These are phyloP conservation scores for Rhombomys opimus DNA, from an alignment of 2,113 vertebrate species.

Conservation along the genomic window DNA sequence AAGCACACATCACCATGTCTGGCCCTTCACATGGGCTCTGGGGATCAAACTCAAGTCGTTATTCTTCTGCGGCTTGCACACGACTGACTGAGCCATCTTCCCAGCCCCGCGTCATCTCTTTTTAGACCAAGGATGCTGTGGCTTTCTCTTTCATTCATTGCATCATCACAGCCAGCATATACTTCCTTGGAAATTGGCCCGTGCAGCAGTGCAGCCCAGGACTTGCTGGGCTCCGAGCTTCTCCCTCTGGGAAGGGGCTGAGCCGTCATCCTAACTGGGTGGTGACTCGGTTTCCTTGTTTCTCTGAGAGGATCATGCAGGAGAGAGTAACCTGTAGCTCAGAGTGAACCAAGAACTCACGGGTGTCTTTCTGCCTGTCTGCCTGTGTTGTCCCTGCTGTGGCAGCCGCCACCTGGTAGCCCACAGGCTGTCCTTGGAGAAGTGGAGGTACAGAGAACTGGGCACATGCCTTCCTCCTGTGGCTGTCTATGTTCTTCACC, in stretches of 20 bases:
- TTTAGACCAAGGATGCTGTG: accelerated
- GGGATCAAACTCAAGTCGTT: background rate
- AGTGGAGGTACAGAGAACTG: background rate
- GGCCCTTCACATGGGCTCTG: background rate
- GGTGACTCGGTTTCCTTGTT: background rate
- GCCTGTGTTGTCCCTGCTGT: accelerated
- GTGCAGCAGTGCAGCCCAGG: accelerated
- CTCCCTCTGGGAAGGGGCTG: background rate
- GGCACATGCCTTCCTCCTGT: background rate
- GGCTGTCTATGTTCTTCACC: background rate
- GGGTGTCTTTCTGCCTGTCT: accelerated
- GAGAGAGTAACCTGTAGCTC: background rate
- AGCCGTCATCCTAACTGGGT: background rate
- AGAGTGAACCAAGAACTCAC: accelerated
- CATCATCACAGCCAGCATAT: accelerated
- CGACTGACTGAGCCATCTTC: background rate
- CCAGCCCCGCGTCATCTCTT: too few relatives aligned
- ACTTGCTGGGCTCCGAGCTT: background rate
- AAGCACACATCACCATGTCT: background rate
- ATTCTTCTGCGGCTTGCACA: too few relatives aligned
- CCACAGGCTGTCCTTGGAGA: background rate
- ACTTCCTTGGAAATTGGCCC: accelerated
- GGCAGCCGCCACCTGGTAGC: accelerated
- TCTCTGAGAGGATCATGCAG: background rate
- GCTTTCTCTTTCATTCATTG: accelerated